phyloP scores from a whole-genome alignment of 2,888 invertebrate genomes.

The Gortyna flavago region DNA sequence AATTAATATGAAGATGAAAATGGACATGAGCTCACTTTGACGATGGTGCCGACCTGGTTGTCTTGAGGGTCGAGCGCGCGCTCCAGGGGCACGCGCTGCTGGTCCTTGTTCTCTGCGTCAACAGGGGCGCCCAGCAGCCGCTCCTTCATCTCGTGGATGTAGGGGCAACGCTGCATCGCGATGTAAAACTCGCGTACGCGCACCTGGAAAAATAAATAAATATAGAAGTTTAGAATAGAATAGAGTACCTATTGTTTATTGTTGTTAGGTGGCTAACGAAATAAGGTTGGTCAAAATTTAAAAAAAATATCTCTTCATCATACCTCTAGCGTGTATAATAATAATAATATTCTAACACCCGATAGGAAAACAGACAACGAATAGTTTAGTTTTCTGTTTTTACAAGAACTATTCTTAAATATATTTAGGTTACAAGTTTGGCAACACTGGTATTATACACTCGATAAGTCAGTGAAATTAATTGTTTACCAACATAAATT shows the following conservation, averaged over 20 bases:
- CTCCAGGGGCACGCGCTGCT: conserved; percentile 60
- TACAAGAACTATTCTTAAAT: not conserved
- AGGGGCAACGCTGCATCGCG: conserved; percentile 96
- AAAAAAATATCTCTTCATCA: not conserved
- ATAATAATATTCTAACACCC: not conserved
- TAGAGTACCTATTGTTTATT: not conserved
- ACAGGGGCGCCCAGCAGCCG: conserved; percentile 94
- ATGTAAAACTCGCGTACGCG: conserved; percentile 90
- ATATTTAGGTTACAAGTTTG: not conserved
- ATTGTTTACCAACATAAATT: not conserved
- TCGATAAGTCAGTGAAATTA: not conserved
- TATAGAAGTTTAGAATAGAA: not conserved
- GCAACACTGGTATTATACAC: not conserved
- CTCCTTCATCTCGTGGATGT: conserved; percentile 98
- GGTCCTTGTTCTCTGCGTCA: conserved; percentile 81
- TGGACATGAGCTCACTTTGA: conserved; percentile 93
- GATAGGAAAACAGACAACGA: not conserved
- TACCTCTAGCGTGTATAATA: not conserved
- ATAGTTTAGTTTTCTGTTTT: not conserved
- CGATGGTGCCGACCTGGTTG: conserved; percentile 95
- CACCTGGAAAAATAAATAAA: conserved; percentile 74
- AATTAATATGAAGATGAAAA: conserved; percentile 71
- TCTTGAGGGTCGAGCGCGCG: conserved; percentile 74
- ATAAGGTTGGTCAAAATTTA: not conserved
- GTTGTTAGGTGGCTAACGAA: not conserved